Percentiles rank a stretch among this genome's conserved stretches.
Evolutionary conservation across 2,888 invertebrate species (phyloP).

Genomic region (Andrena hattorfiana): DNA sequence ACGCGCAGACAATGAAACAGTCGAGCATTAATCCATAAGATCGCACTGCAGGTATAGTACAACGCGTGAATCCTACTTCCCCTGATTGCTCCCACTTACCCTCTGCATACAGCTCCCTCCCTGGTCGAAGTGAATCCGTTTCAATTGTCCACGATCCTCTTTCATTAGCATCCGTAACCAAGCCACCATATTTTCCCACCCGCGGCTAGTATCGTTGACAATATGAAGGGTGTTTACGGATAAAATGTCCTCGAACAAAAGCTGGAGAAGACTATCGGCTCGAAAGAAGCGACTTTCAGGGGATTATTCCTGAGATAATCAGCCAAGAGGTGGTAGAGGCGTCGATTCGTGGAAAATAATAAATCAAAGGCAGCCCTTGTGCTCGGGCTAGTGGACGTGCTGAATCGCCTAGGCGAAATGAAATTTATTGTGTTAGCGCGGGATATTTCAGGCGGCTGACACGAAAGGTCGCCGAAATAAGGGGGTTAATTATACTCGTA

Average conservation of each 20-base stretch:
- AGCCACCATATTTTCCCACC: constrained; percentile 32
- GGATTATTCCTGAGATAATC: constrained; percentile 31
- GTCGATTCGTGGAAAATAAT: constrained; percentile 14
- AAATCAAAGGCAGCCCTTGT: constrained; percentile 12
- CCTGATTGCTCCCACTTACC: background rate
- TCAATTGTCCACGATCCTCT: constrained; percentile 50
- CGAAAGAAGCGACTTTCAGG: constrained; percentile 1
- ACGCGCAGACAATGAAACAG: constrained; percentile 31
- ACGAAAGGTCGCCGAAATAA: background rate
- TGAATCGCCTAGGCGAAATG: constrained; percentile 8
- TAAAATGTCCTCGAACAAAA: background rate
- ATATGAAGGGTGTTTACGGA: constrained; percentile 5
- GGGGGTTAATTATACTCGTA: background rate
- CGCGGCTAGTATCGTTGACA: background rate
- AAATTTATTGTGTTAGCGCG: background rate
- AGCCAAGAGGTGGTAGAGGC: background rate
- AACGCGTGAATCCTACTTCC: constrained; percentile 52
- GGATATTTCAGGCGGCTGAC: constrained; percentile 3
- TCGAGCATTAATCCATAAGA: constrained; percentile 52
- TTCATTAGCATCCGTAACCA: constrained; percentile 53
- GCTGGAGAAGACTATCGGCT: background rate
- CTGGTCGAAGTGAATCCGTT: constrained; percentile 36
- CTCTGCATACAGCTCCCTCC: background rate
- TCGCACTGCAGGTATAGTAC: constrained; percentile 41
- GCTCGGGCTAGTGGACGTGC: background rate